Conservation (phyloP, 2,797 vertebrate genomes). For the Euphonia xanthogaster region DNA sequence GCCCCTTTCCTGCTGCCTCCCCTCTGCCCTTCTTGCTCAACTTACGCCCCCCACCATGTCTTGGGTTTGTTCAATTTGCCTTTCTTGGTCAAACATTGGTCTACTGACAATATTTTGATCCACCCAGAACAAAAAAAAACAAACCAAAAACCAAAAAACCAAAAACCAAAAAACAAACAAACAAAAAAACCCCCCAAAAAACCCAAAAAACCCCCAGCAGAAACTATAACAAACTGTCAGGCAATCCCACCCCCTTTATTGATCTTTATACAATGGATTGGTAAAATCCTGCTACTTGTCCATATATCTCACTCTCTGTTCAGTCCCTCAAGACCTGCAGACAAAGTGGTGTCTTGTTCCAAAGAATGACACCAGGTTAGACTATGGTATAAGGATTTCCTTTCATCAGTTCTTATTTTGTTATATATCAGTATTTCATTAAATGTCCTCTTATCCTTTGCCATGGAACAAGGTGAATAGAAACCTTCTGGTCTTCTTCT, state of each 20-base stretch:
- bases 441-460: not conserved
- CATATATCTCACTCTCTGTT: not conserved
- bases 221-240: not conserved
- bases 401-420: not conserved
- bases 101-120: not conserved
- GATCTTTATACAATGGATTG: not conserved
- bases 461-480: not conserved
- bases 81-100: not conserved
- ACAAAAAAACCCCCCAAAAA: no score
- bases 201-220: not conserved
- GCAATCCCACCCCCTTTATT: not conserved
- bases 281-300: not conserved
- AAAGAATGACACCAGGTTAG: not conserved
- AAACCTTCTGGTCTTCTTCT: not conserved
- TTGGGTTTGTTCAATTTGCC: not conserved
- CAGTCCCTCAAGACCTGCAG: not conserved
- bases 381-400: not conserved
- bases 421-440: not conserved
- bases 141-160: no score
- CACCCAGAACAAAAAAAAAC: not conserved
- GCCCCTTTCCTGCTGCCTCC: not conserved
- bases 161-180: no score
- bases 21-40: not conserved
- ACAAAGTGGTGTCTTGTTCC: not conserved
- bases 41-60: rapidly evolving